A percentile compares a stretch with the other conserved stretches of the same genome.
phyloP scores from a whole-genome alignment of 2,113 vertebrate genomes.

The Colistium nudipinnis region DNA sequence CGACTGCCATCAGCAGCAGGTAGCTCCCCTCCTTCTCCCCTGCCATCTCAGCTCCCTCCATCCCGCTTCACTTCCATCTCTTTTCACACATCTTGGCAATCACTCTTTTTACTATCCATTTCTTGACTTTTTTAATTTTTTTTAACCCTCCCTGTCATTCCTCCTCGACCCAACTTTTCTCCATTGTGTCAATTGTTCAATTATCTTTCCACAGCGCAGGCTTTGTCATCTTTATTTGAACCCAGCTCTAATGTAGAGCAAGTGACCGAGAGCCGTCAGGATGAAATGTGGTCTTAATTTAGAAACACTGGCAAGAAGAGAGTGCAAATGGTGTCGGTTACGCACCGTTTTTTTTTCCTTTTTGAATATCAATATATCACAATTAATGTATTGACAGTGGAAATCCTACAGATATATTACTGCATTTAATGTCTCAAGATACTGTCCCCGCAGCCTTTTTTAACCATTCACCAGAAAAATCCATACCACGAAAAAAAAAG shows the following conservation, averaged over 20 bases:
- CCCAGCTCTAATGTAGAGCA: neutral
- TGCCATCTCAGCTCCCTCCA: slow-evolving; percentile 51
- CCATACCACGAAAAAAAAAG: slow-evolving; percentile 15
- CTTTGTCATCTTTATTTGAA: neutral
- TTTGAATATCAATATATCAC: neutral
- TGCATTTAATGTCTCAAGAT: slow-evolving; percentile 1
- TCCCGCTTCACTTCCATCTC: slow-evolving; percentile 64
- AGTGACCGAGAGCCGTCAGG: neutral
- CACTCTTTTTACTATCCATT: slow-evolving; percentile 31
- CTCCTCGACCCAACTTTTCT: neutral
- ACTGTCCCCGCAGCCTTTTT: neutral
- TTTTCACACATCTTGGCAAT: slow-evolving; percentile 45
- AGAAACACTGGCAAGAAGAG: neutral
- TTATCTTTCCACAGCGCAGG: neutral
- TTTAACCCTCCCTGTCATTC: neutral
- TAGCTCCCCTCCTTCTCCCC: slow-evolving; percentile 65
- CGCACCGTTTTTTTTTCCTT: slow-evolving; percentile 1
- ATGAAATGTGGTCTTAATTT: slow-evolving; percentile 11
- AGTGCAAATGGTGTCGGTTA: neutral
- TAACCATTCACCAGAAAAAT: slow-evolving; percentile 9
- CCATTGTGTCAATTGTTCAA: neutral
- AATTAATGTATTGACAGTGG: slow-evolving; percentile 5
- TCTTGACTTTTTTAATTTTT: slow-evolving; percentile 8
- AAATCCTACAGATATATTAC: slow-evolving; percentile 7
- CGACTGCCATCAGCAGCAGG: slow-evolving; percentile 81